Base-by-base conservation (phyloP, 1,140 invertebrate species). In the Stenopsyche tienmushanensis region DNA sequence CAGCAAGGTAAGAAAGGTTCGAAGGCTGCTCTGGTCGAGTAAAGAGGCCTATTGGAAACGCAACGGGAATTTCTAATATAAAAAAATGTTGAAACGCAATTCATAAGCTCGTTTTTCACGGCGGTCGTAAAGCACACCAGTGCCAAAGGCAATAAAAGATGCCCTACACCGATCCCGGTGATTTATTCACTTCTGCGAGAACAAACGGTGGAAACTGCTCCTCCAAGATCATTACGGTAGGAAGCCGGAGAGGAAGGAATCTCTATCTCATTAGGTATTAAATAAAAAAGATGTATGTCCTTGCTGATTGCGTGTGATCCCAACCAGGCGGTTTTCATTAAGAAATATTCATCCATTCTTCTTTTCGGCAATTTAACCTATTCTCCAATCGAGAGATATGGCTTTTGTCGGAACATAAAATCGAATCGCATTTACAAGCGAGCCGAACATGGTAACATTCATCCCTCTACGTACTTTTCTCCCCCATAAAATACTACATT, bases 31-130 rank as follows among this genome's bases (percentile, higher is more conserved):
- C n/a, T n/a, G n/a, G n/a, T n/a, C n/a, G n/a, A n/a, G n/a, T n/a
- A n/a, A n/a, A n/a, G n/a, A 34, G 29, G 13, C 54, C 29, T 57
- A 57, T 57, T 42, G 54, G 39, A 20, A 42, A 57, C 54, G 29
- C 54, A 57, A 57, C 34, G 54, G 54, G 54, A 67, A 67, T 64
- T 64, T 64, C 62, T 67, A 64, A 67, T 67, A 57, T 54, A 54
- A 67, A 13, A 60, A 68, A 68, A 64, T 50, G 53, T 53, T 64
- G 54, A 53, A 67, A 62, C 66, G 66, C 66, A 63, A 67, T 67
- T 67, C 66, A 67, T 67, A 67, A 67, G 66, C 66, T 67, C 66
- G 60, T 67, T 64, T 67, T 64, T 67, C 66, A 67, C 66, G 60
- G 54, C 63, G 66, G 66, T 64, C 66, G 62, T 67, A 67, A 67